Conservation (phyloP, 2,888 invertebrate species). For the Shargacucullia verbasci region DNA sequence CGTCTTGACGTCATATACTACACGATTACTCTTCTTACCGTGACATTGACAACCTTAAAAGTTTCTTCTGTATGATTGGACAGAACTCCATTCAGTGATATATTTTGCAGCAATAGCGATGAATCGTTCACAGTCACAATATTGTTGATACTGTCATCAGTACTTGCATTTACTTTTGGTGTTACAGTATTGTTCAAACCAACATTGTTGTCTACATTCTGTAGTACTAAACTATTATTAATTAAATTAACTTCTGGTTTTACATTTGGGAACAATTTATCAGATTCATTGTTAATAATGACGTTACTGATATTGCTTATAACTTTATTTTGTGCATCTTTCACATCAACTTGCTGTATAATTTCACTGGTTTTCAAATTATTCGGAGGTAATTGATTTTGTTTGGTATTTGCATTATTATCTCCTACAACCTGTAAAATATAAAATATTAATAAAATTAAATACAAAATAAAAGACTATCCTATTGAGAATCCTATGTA, state of each 20-base stretch:
- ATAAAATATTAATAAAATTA: neutral
- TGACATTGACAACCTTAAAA: neutral
- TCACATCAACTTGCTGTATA: conserved; percentile 35
- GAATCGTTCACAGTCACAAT: neutral
- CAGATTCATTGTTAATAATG: neutral
- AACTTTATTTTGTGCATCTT: conserved; percentile 8
- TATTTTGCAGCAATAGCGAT: neutral
- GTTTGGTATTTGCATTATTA: neutral
- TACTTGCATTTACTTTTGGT: neutral
- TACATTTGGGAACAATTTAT: neutral
- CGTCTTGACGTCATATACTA: too few relatives aligned
- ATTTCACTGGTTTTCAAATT: neutral
- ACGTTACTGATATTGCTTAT: conserved; percentile 14
- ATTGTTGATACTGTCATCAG: neutral
- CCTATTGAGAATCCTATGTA: too few relatives aligned
- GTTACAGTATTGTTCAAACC: neutral
- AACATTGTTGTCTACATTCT: neutral
- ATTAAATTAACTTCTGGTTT: neutral
- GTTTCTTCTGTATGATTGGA: neutral
- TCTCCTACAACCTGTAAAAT: conserved; percentile 5
- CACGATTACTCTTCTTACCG: neutral
- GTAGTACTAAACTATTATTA: neutral
- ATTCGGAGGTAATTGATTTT: neutral
- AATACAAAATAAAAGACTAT: too few relatives aligned
- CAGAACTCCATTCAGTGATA: neutral